phyloP scores from a whole-genome alignment of 2,113 vertebrate genomes.

The Nothoprocta perdicaria region DNA sequence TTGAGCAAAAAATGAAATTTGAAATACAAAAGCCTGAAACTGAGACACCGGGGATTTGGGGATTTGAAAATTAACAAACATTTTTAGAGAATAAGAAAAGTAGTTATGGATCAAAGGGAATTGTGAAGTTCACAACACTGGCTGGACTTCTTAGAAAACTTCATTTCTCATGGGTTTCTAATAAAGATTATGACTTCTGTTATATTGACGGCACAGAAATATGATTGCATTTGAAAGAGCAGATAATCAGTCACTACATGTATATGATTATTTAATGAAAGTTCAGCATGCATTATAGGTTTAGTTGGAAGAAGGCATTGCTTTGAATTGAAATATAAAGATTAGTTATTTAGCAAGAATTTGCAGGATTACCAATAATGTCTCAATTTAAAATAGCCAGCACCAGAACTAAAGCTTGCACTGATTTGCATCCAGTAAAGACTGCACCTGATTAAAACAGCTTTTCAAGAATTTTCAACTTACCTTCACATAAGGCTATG shows the following conservation, averaged over 20 bases:
- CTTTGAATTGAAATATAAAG: not conserved
- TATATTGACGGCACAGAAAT: not conserved
- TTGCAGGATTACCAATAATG: not conserved
- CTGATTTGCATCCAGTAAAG: not conserved
- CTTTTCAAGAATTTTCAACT: slow-evolving; percentile 31
- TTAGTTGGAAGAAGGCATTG: not conserved
- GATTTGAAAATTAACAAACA: not conserved
- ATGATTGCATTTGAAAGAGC: not conserved
- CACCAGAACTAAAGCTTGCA: not conserved
- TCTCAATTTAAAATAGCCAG: not conserved
- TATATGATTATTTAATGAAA: not conserved
- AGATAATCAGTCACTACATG: not conserved
- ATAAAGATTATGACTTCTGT: not conserved
- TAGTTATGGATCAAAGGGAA: not conserved
- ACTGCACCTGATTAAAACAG: not conserved
- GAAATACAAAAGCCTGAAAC: not conserved
- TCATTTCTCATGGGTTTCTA: not conserved
- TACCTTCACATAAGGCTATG: slow-evolving; percentile 96
- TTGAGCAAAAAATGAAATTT: not conserved
- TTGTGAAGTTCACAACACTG: not conserved
- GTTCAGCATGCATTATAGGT: not conserved
- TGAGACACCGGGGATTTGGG: not conserved
- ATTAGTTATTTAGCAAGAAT: not conserved
- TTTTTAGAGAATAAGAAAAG: not conserved
- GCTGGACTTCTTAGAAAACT: not conserved